A percentile compares a stretch with the other conserved stretches of the same genome.
Evolutionary conservation across 2,797 vertebrate genomes (phyloP).

Genomic region (Antrozous pallidus): DNA sequence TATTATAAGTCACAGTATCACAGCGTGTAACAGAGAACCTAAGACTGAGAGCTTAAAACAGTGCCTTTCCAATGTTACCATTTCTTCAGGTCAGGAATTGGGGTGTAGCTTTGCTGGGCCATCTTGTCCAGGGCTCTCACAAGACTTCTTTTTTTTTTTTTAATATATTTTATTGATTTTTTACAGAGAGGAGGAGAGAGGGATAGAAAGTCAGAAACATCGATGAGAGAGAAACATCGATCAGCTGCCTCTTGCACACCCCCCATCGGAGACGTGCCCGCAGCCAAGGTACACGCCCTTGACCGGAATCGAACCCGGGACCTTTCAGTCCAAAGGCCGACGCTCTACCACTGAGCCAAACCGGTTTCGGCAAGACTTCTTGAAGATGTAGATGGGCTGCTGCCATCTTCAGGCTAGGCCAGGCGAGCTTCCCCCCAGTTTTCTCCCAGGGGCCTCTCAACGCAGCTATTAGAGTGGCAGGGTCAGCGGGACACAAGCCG

Average conservation of each 20-base stretch:
- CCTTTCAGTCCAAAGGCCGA: too few relatives aligned
- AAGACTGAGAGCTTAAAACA: background rate
- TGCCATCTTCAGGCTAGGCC: background rate
- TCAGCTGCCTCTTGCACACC: too few relatives aligned
- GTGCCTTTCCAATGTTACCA: accelerated
- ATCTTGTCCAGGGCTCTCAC: background rate
- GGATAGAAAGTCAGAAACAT: too few relatives aligned
- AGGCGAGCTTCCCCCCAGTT: background rate
- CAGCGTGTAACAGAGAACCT: too few relatives aligned
- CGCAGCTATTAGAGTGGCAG: background rate
- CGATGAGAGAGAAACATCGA: too few relatives aligned
- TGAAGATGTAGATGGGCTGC: background rate
- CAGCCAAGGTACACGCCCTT: too few relatives aligned
- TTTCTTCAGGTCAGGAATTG: background rate
- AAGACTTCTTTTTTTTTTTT: accelerated
- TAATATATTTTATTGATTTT: too few relatives aligned
- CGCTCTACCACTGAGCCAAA: too few relatives aligned
- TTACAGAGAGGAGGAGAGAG: too few relatives aligned
- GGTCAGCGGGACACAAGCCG: background rate
- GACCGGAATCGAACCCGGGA: too few relatives aligned
- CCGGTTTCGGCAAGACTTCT: accelerated
- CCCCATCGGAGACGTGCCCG: too few relatives aligned
- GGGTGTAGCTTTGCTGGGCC: background rate
- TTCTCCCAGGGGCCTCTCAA: background rate
- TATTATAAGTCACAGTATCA: background rate